These are phyloP conservation scores for Chymomyza amoena DNA, from an alignment of 2,888 invertebrate species.

Conservation along the genomic window DNA sequence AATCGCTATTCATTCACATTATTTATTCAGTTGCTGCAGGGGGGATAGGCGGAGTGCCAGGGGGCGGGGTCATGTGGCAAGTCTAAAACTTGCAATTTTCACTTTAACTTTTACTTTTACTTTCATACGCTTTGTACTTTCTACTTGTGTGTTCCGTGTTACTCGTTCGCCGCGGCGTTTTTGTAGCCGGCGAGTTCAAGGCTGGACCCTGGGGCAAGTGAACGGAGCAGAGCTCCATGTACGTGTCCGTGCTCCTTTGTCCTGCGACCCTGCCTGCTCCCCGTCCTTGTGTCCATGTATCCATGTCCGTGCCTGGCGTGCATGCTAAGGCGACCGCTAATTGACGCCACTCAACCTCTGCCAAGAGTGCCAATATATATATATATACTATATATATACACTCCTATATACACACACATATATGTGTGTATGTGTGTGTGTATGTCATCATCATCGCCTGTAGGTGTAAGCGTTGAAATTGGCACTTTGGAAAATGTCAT, in stretches of 20 bases:
- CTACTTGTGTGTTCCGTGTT: conserved; percentile 49
- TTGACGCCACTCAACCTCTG: conserved; percentile 37
- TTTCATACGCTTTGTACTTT: conserved; percentile 56
- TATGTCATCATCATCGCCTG: conserved; percentile 4
- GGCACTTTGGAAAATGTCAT: conserved; percentile 12
- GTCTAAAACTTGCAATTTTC: conserved; percentile 33
- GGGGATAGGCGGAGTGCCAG: background rate
- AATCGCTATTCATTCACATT: conserved; percentile 43
- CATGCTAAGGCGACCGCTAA: conserved; percentile 32
- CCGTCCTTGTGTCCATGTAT: background rate
- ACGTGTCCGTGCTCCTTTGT: background rate
- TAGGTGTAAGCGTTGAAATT: background rate
- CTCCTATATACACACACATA: background rate
- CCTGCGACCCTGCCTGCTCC: too few relatives aligned
- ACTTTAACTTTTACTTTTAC: conserved; percentile 43
- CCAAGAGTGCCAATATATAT: conserved; percentile 11
- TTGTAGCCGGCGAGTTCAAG: conserved; percentile 65
- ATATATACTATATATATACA: background rate
- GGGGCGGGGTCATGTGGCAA: conserved; percentile 21
- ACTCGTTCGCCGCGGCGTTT: too few relatives aligned
- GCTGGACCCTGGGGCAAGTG: conserved; percentile 23
- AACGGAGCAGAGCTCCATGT: background rate
- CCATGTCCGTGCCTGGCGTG: background rate
- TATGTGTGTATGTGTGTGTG: background rate
- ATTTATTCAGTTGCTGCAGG: conserved; percentile 60